Conservation (phyloP, 2,797 vertebrate genomes). For the Leuciscus waleckii region DNA sequence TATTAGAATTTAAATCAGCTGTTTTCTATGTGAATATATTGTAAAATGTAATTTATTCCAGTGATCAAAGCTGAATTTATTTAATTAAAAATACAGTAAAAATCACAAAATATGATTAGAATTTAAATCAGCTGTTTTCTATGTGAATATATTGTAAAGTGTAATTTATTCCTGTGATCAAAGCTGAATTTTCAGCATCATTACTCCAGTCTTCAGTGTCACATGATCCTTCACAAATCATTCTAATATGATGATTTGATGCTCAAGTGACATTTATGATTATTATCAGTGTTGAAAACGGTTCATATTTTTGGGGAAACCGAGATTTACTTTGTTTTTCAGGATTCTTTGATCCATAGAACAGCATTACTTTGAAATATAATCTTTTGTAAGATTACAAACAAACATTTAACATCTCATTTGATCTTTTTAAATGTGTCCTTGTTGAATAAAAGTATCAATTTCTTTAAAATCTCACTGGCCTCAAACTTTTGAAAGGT, state of each 20-base stretch:
- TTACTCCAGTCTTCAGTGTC: no score
- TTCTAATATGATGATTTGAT: neutral
- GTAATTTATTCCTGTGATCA: no score
- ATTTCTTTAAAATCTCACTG: neutral
- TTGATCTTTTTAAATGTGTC: neutral
- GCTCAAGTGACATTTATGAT: neutral
- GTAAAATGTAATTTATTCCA: no score
- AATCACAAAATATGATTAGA: no score
- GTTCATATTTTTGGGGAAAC: neutral
- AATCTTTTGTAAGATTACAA: neutral
- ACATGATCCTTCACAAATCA: neutral
- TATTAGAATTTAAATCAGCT: no score
- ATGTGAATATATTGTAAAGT: neutral
- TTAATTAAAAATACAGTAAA: no score
- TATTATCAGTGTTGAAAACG: neutral
- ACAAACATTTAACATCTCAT: neutral
- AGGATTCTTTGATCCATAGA: neutral
- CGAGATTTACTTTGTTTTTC: rapidly evolving
- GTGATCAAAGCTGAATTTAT: no score
- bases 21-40: neutral
- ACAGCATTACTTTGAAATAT: neutral
- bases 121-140: no score
- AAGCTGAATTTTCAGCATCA: no score
- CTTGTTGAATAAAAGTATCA: neutral
- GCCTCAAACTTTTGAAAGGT: neutral